Conservation (phyloP, 2,888 invertebrate species). For the Choristoneura rosaceana region DNA sequence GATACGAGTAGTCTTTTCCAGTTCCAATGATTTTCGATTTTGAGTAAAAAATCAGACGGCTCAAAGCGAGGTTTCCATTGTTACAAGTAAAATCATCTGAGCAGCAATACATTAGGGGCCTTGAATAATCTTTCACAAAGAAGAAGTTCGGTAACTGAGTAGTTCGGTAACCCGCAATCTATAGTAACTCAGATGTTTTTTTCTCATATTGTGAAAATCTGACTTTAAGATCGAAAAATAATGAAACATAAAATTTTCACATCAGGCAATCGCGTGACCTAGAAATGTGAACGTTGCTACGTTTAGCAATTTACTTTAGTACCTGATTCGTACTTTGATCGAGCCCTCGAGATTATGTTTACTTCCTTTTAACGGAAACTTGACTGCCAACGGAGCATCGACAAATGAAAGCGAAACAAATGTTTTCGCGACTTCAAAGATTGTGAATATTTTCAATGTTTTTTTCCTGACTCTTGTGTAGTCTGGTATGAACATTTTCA, state of each 20-base stretch:
- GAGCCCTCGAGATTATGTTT: slow-evolving; percentile 27
- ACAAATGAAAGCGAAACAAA: no score
- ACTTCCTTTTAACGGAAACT: slow-evolving; percentile 19
- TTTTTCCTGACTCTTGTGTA: neutral
- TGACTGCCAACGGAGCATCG: slow-evolving; percentile 11
- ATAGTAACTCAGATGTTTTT: no score
- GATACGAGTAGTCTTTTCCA: no score
- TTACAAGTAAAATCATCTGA: no score
- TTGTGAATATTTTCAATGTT: neutral
- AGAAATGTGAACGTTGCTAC: neutral
- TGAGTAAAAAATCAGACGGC: no score
- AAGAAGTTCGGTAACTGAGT: no score
- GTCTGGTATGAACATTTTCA: neutral
- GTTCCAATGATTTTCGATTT: no score
- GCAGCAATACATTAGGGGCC: no score
- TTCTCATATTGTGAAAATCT: no score
- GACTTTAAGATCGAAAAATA: neutral
- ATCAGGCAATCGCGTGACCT: neutral
- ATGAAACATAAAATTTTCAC: neutral
- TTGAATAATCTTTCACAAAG: no score
- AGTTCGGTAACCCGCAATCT: no score
- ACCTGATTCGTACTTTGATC: slow-evolving; percentile 22
- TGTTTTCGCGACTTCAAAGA: slow-evolving; percentile 15
- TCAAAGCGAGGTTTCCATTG: no score
- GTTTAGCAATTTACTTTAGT: slow-evolving; percentile 18